Evolutionary conservation across 2,113 vertebrate species (phyloP).

Genomic region (Melanerpes formicivorus): DNA sequence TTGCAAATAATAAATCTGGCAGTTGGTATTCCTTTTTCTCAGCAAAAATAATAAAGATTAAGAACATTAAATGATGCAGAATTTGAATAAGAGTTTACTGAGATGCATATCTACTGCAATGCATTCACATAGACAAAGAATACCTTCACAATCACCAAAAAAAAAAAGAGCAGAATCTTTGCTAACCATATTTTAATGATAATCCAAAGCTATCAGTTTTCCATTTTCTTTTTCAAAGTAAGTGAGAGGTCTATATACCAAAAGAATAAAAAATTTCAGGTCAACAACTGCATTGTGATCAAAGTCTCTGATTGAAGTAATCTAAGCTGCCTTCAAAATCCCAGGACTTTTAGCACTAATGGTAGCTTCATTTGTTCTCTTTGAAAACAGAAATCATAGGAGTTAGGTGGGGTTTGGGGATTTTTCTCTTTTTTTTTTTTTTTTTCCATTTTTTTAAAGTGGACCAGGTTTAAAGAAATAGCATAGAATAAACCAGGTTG

Average conservation of each 20-base stretch:
- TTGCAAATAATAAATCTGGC: background rate
- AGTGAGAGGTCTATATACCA: background rate
- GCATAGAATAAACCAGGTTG: no score
- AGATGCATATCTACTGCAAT: background rate
- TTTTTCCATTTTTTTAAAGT: background rate
- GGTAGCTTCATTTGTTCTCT: background rate
- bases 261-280: background rate
- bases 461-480: background rate
- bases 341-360: background rate
- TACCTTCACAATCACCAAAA: background rate
- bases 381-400: background rate
- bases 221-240: background rate
- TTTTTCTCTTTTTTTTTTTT: fast-evolving
- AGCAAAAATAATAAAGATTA: background rate
- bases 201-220: background rate
- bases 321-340: background rate
- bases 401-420: fast-evolving
- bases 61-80: fast-evolving
- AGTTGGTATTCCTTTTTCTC: background rate
- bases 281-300: background rate
- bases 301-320: background rate
- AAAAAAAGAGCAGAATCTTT: background rate
- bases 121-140: background rate
- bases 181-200: background rate
- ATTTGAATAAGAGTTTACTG: background rate